These are phyloP conservation scores for Thrips palmi DNA, from an alignment of 1,140 invertebrate species.

Conservation along the genomic window DNA sequence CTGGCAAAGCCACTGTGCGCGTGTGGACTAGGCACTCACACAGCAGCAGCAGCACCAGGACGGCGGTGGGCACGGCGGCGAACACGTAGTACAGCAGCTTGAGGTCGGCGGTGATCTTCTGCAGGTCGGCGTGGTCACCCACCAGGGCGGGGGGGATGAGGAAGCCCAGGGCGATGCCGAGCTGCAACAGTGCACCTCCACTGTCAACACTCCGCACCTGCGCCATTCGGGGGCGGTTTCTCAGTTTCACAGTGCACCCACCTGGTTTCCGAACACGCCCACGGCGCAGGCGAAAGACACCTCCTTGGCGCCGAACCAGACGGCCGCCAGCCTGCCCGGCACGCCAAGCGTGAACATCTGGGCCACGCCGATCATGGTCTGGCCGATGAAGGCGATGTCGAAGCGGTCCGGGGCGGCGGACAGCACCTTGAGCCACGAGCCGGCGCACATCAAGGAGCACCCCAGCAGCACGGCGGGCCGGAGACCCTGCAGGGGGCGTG, in stretches of 20 bases:
- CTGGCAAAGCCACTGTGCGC: too few relatives aligned
- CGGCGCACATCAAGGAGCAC: slow-evolving; percentile 35
- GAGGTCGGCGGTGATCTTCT: slow-evolving; percentile 26
- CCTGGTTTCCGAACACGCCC: slow-evolving; percentile 55
- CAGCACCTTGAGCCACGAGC: slow-evolving; percentile 43
- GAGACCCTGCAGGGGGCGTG: slow-evolving; percentile 27
- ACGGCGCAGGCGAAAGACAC: slow-evolving; percentile 46
- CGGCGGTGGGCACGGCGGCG: slow-evolving; percentile 28
- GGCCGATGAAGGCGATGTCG: slow-evolving; percentile 34
- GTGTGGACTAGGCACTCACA: too few relatives aligned
- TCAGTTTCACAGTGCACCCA: slow-evolving; percentile 22
- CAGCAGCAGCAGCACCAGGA: slow-evolving; percentile 33
- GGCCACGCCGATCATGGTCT: slow-evolving; percentile 38
- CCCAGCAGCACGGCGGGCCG: slow-evolving; percentile 35
- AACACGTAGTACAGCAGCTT: slow-evolving; percentile 31
- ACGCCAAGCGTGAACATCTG: slow-evolving; percentile 47
- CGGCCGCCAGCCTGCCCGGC: slow-evolving; percentile 40
- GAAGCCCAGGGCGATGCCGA: slow-evolving; percentile 44
- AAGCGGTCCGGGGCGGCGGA: slow-evolving; percentile 29
- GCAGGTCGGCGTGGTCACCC: slow-evolving; percentile 19
- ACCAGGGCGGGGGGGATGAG: slow-evolving; percentile 37
- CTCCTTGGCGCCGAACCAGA: slow-evolving; percentile 44
- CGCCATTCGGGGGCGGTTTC: neutral
- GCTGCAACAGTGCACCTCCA: slow-evolving; percentile 20
- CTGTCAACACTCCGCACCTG: neutral